Conservation (phyloP, 2,113 vertebrate species). For the Tragelaphus imberbis region DNA sequence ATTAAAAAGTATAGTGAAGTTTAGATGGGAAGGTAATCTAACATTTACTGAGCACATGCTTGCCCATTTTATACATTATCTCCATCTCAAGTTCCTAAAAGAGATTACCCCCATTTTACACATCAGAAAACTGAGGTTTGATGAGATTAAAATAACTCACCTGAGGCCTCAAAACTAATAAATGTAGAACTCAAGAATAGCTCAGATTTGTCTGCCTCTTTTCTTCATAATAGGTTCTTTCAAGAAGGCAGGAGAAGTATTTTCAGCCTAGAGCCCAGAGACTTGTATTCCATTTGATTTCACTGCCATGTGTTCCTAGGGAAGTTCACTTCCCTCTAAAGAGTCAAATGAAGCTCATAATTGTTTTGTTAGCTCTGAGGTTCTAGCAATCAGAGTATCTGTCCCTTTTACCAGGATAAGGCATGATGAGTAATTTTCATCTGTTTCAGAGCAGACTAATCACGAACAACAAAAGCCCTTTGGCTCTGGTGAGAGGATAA, state of each 20-base stretch:
- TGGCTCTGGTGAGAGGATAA: slow-evolving; percentile 4
- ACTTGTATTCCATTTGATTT: slow-evolving; percentile 15
- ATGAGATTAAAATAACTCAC: not conserved
- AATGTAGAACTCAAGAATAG: not conserved
- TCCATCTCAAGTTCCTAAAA: not conserved
- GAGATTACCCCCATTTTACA: not conserved
- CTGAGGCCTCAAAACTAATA: not conserved
- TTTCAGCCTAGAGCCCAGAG: slow-evolving; percentile 18
- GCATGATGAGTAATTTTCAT: slow-evolving; percentile 1
- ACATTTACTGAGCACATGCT: not conserved
- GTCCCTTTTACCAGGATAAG: not conserved
- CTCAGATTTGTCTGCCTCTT: not conserved
- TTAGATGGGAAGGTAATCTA: slow-evolving; percentile 12
- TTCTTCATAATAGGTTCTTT: not conserved
- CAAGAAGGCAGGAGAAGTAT: not conserved
- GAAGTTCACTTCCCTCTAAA: not conserved
- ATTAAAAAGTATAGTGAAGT: not conserved
- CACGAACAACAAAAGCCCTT: slow-evolving; percentile 13
- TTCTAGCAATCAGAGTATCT: slow-evolving; percentile 16
- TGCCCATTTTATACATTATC: not conserved
- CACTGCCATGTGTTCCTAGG: not conserved
- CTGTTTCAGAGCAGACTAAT: slow-evolving; percentile 14
- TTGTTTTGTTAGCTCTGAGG: slow-evolving; percentile 4
- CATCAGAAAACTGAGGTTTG: slow-evolving; percentile 14
- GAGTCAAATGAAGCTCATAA: not conserved